A percentile compares a stretch with the other conserved stretches of the same genome.
These are phyloP conservation scores for Lepidurus packardi DNA, from an alignment of 1,140 invertebrate species.

Conservation along the genomic window DNA sequence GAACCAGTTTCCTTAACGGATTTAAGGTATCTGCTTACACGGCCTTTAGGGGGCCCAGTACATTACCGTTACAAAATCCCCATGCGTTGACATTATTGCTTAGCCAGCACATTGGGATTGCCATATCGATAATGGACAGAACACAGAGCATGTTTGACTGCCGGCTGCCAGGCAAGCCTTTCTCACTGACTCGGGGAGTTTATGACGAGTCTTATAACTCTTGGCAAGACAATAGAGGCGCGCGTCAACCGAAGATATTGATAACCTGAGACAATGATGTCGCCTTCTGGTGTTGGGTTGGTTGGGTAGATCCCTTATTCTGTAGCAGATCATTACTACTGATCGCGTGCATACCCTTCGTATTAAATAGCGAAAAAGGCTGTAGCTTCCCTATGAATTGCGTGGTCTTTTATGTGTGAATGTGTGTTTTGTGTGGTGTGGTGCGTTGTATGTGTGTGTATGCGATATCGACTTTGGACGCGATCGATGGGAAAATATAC, in stretches of 20 bases:
- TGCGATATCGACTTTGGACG: not conserved
- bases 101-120: no score
- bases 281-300: not conserved
- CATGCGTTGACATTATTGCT: no score
- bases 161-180: no score
- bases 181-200: not conserved
- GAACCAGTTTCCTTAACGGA: no score
- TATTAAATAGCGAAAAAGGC: not conserved
- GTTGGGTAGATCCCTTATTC: constrained; percentile 3
- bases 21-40: no score
- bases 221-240: not conserved
- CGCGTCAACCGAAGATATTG: not conserved
- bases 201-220: not conserved
- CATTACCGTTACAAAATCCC: no score
- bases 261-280: not conserved
- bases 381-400: not conserved
- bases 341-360: not conserved
- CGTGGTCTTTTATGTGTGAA: not conserved
- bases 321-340: not conserved
- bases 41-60: no score
- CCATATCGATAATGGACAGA: no score
- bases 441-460: not conserved
- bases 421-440: not conserved
- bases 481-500: not conserved
- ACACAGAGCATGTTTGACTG: no score